A percentile compares a stretch with the other conserved stretches of the same genome.
These are phyloP conservation scores for Tetraodon nigroviridis DNA, from an alignment of 2,113 vertebrate species.

Conservation along the genomic window DNA sequence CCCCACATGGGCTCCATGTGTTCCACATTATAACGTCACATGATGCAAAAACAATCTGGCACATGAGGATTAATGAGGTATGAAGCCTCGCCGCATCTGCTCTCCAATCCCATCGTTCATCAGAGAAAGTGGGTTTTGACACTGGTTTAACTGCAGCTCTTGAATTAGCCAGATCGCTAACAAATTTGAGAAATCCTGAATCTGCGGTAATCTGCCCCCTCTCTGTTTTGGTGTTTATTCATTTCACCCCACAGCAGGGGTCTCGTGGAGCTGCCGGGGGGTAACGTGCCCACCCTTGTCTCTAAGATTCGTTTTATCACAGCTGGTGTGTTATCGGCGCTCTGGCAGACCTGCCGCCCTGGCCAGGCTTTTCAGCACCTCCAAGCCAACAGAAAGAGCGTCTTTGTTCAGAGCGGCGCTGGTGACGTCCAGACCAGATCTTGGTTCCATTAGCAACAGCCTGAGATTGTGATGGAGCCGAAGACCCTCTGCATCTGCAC, in stretches of 20 bases:
- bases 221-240: conserved; percentile 1
- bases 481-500: conserved; percentile 65
- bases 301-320: conserved; percentile 33
- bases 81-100: conserved; percentile 53
- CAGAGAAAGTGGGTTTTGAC: conserved; percentile 15
- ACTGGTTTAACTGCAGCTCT: conserved; percentile 23
- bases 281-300: conserved; percentile 58
- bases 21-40: conserved; percentile 55
- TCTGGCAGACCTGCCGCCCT: conserved; percentile 61
- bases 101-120: conserved; percentile 59
- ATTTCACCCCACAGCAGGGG: conserved; percentile 8
- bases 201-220: neutral
- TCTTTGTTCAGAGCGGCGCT: conserved; percentile 69
- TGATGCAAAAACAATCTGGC: conserved; percentile 36
- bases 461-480: conserved; percentile 72
- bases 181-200: neutral
- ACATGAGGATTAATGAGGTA: conserved; percentile 55
- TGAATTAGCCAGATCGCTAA: conserved; percentile 18
- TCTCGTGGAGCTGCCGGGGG: neutral
- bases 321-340: conserved; percentile 64
- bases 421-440: conserved; percentile 65
- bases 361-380: conserved; percentile 74
- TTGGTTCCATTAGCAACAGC: conserved; percentile 67
- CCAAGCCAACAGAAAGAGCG: conserved; percentile 65
- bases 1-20: conserved; percentile 53